These are phyloP conservation scores for Temnothorax nylanderi DNA, from an alignment of 1,140 invertebrate species.

Conservation along the genomic window DNA sequence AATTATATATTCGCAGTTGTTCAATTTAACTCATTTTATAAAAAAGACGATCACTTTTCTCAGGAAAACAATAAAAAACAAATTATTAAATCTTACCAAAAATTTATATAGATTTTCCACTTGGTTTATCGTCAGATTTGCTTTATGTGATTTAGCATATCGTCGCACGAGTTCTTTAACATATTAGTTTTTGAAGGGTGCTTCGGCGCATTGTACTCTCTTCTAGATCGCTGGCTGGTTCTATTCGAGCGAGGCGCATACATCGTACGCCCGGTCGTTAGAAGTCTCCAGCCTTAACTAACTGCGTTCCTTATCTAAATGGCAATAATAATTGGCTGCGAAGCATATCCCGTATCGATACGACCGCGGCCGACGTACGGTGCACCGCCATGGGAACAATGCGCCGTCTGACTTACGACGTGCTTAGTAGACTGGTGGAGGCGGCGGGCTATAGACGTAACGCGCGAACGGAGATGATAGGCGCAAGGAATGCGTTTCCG, in stretches of 20 bases:
- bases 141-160: neutral
- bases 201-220: neutral
- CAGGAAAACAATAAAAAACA: neutral
- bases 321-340: constrained; percentile 75
- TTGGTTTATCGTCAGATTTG: neutral
- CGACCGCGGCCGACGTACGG: constrained; percentile 39
- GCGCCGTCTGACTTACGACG: constrained; percentile 66
- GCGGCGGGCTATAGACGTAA: constrained; percentile 51
- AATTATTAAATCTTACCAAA: neutral
- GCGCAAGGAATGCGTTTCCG: constrained; percentile 62
- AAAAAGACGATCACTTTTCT: neutral
- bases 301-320: constrained; percentile 75
- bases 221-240: constrained; percentile 21
- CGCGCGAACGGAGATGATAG: constrained; percentile 66
- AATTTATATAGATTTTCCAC: neutral
- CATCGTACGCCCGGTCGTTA: constrained; percentile 59
- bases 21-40: neutral
- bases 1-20: neutral
- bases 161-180: neutral
- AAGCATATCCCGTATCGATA: constrained; percentile 73
- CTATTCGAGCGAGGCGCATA: constrained; percentile 15
- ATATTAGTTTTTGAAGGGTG: constrained; percentile 15
- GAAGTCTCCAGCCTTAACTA: constrained; percentile 69
- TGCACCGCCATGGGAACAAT: constrained; percentile 71
- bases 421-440: constrained; percentile 46